Percentiles rank a stretch among this genome's conserved stretches.
Conservation (phyloP, 2,888 invertebrate genomes). For the Dichetophora obliterata region DNA sequence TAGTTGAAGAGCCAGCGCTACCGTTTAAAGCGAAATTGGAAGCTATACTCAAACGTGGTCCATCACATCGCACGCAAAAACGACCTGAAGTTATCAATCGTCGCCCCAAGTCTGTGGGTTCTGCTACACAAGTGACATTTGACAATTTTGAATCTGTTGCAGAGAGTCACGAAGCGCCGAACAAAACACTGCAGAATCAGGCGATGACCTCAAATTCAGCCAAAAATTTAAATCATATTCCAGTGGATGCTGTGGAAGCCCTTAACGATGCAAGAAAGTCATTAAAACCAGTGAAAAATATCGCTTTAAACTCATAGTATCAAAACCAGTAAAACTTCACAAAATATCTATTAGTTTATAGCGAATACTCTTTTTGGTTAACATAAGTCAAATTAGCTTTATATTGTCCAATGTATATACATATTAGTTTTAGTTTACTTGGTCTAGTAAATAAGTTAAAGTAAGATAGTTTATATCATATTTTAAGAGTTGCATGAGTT, state of each 20-base stretch:
- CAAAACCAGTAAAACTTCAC: not conserved
- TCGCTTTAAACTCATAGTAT: conserved; percentile 11
- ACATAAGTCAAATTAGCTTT: not conserved
- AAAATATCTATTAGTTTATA: not conserved
- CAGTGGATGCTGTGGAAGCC: conserved; percentile 37
- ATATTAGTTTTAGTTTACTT: not conserved
- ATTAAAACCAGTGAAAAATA: conserved; percentile 30
- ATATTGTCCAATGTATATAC: not conserved
- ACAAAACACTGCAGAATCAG: not conserved
- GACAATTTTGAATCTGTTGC: conserved; percentile 16
- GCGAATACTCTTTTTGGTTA: not conserved
- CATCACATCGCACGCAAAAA: conserved; percentile 57
- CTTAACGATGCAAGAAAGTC: conserved; percentile 39
- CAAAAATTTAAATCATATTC: not conserved
- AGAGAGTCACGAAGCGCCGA: conserved; percentile 20
- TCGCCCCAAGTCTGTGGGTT: conserved; percentile 55
- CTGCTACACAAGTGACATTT: conserved; percentile 6
- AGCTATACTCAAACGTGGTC: conserved; percentile 63
- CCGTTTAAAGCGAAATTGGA: conserved; percentile 65
- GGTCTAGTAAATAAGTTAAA: not conserved
- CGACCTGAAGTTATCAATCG: conserved; percentile 51
- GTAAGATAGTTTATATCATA: not conserved
- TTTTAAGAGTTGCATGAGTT: not conserved
- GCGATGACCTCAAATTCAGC: not conserved
- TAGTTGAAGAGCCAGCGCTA: conserved; percentile 42